Percentiles rank a stretch among this genome's conserved stretches.
These are phyloP conservation scores for Plumapathes pennacea DNA, from an alignment of 92 coral and sea anemone species.

Conservation along the genomic window DNA sequence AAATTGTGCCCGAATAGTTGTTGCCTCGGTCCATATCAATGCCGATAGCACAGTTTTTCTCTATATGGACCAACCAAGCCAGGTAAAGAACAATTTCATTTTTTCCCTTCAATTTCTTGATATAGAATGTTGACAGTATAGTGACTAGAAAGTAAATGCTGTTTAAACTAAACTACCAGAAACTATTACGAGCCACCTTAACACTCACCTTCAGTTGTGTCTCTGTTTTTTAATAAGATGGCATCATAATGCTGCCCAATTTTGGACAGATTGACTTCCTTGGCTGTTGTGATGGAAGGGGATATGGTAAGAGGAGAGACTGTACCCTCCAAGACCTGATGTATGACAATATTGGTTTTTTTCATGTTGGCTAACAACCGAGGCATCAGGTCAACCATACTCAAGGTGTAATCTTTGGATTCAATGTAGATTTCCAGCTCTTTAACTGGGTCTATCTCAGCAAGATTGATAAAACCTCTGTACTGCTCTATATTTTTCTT, in stretches of 20 bases:
- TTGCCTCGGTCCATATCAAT: too few relatives aligned
- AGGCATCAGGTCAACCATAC: constrained; percentile 17
- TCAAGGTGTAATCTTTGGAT: background rate
- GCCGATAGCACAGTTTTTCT: too few relatives aligned
- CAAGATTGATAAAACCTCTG: constrained; percentile 32
- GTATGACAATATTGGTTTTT: background rate
- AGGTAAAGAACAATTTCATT: too few relatives aligned
- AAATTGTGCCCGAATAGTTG: too few relatives aligned
- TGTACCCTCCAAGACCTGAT: background rate
- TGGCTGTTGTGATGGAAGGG: constrained; percentile 8
- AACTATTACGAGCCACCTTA: too few relatives aligned
- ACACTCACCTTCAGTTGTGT: too few relatives aligned
- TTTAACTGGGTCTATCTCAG: constrained; percentile 5
- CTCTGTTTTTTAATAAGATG: too few relatives aligned
- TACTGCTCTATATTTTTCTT: constrained; percentile 25
- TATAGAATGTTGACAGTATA: too few relatives aligned
- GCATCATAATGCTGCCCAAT: constrained; percentile 48
- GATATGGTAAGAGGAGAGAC: constrained; percentile 11
- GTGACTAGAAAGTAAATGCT: too few relatives aligned
- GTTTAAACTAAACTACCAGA: too few relatives aligned
- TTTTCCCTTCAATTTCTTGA: too few relatives aligned
- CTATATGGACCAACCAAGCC: too few relatives aligned
- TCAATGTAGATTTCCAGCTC: constrained; percentile 17
- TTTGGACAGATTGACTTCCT: constrained; percentile 27
- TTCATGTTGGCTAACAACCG: constrained; percentile 13